Evolutionary conservation across 2,797 vertebrate species (phyloP).

Genomic region (Scleropages formosus): DNA sequence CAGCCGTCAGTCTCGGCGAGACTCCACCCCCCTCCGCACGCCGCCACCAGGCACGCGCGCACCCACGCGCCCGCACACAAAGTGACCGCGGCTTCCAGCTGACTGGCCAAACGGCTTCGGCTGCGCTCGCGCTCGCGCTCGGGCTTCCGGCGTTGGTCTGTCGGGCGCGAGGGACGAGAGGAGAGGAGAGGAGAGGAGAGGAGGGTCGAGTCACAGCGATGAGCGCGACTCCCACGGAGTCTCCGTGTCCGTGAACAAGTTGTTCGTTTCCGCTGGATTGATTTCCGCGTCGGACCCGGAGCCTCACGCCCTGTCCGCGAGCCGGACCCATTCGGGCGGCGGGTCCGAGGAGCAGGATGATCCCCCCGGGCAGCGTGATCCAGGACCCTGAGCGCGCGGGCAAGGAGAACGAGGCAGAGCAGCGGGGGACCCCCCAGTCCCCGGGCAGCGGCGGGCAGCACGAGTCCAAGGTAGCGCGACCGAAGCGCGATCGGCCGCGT

Average conservation of each 20-base stretch:
- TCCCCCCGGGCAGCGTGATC: slow-evolving; percentile 66
- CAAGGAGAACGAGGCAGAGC: slow-evolving; percentile 63
- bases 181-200: no score
- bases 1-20: not conserved
- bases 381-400: slow-evolving; percentile 66
- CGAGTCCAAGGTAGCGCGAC: slow-evolving; percentile 70
- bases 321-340: not conserved
- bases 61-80: slow-evolving; percentile 23
- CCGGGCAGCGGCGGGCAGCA: slow-evolving; percentile 63
- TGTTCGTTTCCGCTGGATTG: not conserved
- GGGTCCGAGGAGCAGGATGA: slow-evolving; percentile 58
- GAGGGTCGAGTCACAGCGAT: not conserved
- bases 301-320: not conserved
- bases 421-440: slow-evolving; percentile 63
- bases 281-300: slow-evolving; percentile 10
- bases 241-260: not conserved
- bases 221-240: not conserved
- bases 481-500: no score
- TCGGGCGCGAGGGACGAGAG: not conserved
- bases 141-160: not conserved
- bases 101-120: slow-evolving; percentile 30
- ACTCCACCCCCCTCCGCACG: not conserved
- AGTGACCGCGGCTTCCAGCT: slow-evolving; percentile 8
- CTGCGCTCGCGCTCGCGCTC: slow-evolving; percentile 17
- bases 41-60: not conserved